Conservation (phyloP, 2,888 invertebrate genomes). For the Oscheius onirici region DNA sequence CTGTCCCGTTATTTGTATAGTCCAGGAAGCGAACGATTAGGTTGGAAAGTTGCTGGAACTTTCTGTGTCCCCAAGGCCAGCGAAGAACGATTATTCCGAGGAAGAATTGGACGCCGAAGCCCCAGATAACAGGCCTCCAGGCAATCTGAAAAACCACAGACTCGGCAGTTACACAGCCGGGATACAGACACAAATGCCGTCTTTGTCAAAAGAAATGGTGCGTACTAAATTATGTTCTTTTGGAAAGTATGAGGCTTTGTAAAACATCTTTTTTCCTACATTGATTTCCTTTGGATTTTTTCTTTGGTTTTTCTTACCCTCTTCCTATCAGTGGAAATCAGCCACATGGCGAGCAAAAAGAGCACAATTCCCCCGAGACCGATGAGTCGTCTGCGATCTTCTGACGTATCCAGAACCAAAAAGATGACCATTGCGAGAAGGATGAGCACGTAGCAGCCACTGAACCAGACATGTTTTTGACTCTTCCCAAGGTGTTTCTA, state of each 20-base stretch:
- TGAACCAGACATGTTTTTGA: conserved; percentile 29
- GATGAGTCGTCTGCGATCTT: conserved; percentile 55
- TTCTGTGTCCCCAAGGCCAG: conserved; percentile 72
- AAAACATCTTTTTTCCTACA: no score
- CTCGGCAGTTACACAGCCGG: no score
- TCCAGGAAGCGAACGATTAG: conserved; percentile 80
- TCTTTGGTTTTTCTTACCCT: no score
- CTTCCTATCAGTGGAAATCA: conserved; percentile 56
- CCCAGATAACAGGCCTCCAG: conserved; percentile 83
- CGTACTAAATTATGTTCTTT: neutral
- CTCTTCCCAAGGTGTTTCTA: neutral
- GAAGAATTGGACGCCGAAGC: conserved; percentile 84
- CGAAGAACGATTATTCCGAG: conserved; percentile 83
- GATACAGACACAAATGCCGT: no score
- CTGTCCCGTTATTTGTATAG: conserved; percentile 82
- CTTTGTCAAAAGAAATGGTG: no score
- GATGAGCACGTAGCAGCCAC: conserved; percentile 41
- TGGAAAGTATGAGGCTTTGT: no score
- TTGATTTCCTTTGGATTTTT: no score
- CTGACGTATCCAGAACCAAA: conserved; percentile 40
- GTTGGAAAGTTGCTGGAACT: conserved; percentile 43
- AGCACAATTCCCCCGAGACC: conserved; percentile 65
- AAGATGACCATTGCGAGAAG: conserved; percentile 40
- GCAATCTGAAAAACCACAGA: conserved; percentile 72
- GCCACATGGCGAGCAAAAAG: conserved; percentile 63